Evolutionary conservation across 1,140 invertebrate genomes (phyloP), one percentile per base, ranked within the genome.

Genomic region (Habropoda laboriosa): DNA sequence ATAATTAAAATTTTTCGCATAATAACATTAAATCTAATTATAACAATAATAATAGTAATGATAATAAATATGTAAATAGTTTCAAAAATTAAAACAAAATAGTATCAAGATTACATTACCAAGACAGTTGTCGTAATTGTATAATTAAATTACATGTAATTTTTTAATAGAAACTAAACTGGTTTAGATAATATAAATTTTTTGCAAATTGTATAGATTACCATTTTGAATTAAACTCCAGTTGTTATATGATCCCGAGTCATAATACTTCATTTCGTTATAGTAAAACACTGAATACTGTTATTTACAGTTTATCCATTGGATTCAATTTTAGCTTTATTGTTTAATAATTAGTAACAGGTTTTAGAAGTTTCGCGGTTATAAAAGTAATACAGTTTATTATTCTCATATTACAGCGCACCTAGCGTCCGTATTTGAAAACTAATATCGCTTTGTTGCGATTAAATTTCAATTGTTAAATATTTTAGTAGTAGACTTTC

Each of bases 321-420:
- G 12, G 57, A 35, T 16, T 2, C 5, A 47, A 13, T 75, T n/a
- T 13, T 18, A 45, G 30, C 8, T 32, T 16, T 18, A 32, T 64
- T 16, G 21, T n/a, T 2, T 21, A 70, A 60, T 40, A 32, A 47
- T 0, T 2, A 53, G 16, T 55, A 57, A 45, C n/a, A 55, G 30
- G 24, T 21, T 55, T 75, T 42, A 55, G 47, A 77, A 77, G n/a
- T 70, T 77, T 70, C 74, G 74, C 64, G 63, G 51, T 68, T 77
- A 58, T 47, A 24, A 55, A 67, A 27, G 0, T 10, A 2, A 8
- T 21, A 76, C 5, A 30, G 8, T 45, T 32, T 35, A 55, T 45
- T 40, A 1, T 55, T n/a, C 8, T 45, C 45, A 18, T 24, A 55
- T n/a, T 27, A 1, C 3, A 67, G 51, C 63, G 40, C 73, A n/a